Percentiles rank a stretch among this genome's conserved stretches.
Evolutionary conservation across 2,888 invertebrate species (phyloP).

Genomic region (Leptura quadrifasciata): DNA sequence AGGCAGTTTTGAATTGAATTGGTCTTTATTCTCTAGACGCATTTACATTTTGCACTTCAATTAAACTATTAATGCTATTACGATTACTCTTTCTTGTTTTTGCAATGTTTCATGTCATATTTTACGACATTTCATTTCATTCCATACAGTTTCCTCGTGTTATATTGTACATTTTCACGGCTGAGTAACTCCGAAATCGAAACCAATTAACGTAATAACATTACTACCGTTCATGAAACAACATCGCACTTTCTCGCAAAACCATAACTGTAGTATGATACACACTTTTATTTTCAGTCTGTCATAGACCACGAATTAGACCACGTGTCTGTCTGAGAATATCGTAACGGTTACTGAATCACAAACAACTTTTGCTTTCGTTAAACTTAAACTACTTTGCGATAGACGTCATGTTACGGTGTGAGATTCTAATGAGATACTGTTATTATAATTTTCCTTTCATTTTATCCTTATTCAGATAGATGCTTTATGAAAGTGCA

Average conservation of each 20-base stretch:
- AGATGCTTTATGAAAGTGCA: neutral
- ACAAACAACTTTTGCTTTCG: constrained; percentile 6
- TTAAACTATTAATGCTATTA: no score
- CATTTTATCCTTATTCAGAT: neutral
- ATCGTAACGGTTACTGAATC: neutral
- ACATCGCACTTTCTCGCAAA: neutral
- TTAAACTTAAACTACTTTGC: constrained; percentile 3
- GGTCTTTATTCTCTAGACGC: no score
- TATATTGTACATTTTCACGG: neutral
- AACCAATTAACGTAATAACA: neutral
- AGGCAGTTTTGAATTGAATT: no score
- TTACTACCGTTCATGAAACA: neutral
- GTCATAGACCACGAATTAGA: neutral
- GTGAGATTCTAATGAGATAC: neutral
- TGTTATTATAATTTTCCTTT: neutral
- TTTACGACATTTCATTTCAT: no score
- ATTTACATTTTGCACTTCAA: no score
- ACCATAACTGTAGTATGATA: neutral
- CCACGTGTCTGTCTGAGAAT: neutral
- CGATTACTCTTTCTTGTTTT: no score
- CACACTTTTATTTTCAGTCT: constrained; percentile 1
- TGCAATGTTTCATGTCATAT: no score
- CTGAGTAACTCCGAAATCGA: neutral
- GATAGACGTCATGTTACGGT: neutral
- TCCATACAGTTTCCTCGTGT: no score